A percentile compares a stretch with the other conserved stretches of the same genome.
Evolutionary conservation across 1,140 invertebrate species (phyloP).

Genomic region (Drosophila nannoptera): DNA sequence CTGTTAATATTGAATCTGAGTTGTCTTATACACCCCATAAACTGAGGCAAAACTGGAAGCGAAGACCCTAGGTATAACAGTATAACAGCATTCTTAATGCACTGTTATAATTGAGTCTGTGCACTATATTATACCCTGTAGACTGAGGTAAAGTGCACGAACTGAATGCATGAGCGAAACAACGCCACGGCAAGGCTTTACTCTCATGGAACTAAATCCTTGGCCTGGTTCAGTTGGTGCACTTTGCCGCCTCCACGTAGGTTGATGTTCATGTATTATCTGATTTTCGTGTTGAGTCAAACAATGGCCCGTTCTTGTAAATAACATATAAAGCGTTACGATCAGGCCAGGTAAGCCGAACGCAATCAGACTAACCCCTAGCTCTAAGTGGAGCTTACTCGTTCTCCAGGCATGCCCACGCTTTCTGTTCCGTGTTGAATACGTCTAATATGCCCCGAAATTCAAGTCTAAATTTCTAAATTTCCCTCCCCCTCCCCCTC

Average conservation of each 20-base stretch:
- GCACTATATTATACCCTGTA: no score
- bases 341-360: conserved; percentile 50
- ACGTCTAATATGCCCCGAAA: neutral
- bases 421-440: conserved; percentile 7
- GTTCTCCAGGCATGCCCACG: conserved; percentile 27
- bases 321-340: conserved; percentile 58
- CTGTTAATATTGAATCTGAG: no score
- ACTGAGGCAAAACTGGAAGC: no score
- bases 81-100: no score
- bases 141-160: no score
- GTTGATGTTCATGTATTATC: conserved; percentile 74
- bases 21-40: no score
- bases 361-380: conserved; percentile 30
- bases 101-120: no score
- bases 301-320: conserved; percentile 55
- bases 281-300: conserved; percentile 70
- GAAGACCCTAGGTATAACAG: no score
- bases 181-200: neutral
- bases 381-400: conserved; percentile 16
- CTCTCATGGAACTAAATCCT: neutral
- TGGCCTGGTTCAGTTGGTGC: conserved; percentile 43
- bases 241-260: conserved; percentile 36
- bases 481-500: neutral
- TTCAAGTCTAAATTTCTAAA: neutral
- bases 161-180: no score